phyloP scores from a whole-genome alignment of 1,140 invertebrate species.

The Mycetomoellerius zeteki region DNA sequence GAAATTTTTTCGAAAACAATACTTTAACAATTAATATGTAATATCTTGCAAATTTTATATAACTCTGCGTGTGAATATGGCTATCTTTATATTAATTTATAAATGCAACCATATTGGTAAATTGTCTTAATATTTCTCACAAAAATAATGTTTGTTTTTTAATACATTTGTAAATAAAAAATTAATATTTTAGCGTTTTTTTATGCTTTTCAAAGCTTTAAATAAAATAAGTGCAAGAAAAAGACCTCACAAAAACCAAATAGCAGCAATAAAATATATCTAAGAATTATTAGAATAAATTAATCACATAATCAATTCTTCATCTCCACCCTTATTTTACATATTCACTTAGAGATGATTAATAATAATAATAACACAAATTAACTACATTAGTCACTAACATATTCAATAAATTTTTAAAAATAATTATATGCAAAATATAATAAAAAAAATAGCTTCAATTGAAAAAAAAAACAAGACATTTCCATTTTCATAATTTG shows the following conservation, averaged over 20 bases:
- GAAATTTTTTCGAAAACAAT: background rate
- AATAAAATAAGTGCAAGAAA: background rate
- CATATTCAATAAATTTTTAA: constrained; percentile 50
- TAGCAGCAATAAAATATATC: constrained; percentile 43
- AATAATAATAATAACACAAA: constrained; percentile 36
- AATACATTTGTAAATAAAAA: background rate
- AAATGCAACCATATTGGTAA: background rate
- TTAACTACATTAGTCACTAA: constrained; percentile 66
- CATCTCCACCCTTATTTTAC: background rate
- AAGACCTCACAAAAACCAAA: constrained; percentile 41
- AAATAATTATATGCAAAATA: constrained; percentile 52
- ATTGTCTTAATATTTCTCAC: background rate
- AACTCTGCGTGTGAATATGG: background rate
- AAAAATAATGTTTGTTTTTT: constrained; percentile 46
- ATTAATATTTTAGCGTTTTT: background rate
- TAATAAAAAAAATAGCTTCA: constrained; percentile 26
- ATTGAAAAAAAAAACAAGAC: constrained; percentile 35
- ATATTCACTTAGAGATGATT: background rate
- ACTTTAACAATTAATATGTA: background rate
- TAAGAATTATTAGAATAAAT: constrained; percentile 34
- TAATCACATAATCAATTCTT: constrained; percentile 32
- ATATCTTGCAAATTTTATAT: background rate
- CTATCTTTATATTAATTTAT: background rate
- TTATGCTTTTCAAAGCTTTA: background rate
- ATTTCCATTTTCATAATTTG: constrained; percentile 23